Conservation (phyloP, 2,888 invertebrate genomes). For the Campopleginae sp. region DNA sequence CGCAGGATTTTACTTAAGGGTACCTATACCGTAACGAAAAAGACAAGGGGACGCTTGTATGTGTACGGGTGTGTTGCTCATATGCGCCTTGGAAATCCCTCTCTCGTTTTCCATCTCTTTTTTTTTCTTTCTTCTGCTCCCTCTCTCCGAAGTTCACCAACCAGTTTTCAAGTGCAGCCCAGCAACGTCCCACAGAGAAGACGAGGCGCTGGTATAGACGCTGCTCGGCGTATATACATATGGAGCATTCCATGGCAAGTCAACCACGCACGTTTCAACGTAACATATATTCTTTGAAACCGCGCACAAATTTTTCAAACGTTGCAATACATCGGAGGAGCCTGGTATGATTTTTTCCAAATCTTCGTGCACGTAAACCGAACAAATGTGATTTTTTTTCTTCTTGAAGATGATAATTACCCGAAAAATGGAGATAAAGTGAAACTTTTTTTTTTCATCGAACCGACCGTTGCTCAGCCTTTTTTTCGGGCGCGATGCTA, state of each 20-base stretch:
- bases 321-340: neutral
- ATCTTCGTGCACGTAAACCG: too few species aligned
- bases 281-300: neutral
- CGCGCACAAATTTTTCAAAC: neutral
- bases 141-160: constrained; percentile 49
- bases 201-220: constrained; percentile 17
- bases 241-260: neutral
- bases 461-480: too few species aligned
- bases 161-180: constrained; percentile 68
- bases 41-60: constrained; percentile 35
- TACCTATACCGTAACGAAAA: constrained; percentile 40
- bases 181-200: constrained; percentile 33
- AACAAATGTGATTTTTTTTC: too few species aligned
- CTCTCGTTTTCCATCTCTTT: neutral
- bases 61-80: constrained; percentile 25
- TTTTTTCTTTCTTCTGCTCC: neutral
- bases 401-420: too few species aligned
- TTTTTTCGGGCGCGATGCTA: too few species aligned
- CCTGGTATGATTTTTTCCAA: too few species aligned
- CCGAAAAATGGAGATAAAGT: too few species aligned
- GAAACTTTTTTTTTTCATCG: too few species aligned
- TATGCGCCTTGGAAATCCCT: constrained; percentile 34
- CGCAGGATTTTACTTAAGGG: constrained; percentile 45
- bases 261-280: neutral
- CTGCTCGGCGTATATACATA: neutral